Evolutionary conservation across 2,888 invertebrate genomes (phyloP), one percentile per base, ranked within the genome.

Genomic region (Liodrosophila aerea): DNA sequence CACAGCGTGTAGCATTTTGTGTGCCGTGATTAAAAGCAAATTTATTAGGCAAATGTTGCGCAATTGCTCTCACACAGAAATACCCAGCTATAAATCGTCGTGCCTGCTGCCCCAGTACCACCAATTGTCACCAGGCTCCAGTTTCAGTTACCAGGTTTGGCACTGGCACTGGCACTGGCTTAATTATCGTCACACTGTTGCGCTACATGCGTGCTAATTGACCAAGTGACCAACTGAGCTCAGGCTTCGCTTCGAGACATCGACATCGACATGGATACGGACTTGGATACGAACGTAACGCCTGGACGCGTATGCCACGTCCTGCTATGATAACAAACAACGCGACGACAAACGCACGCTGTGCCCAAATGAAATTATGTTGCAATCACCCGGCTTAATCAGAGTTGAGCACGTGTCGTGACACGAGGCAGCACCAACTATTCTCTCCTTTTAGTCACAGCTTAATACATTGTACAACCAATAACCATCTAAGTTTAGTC

Each of bases 181-280:
- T 84, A 76, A 81, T 84, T 81, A 84, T 84, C 84, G 64, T 33
- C 62, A 64, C 78, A 62, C 73, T 59, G 83, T 77, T 75, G 76
- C 76, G 73, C 81, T 76, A 86, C 86, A 86, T 86, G 86, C 86
- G 86, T 86, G 86, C 86, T 86, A 87, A 86, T 86, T 86, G 74
- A 74, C 74, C 71, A 64, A 74, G 60, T 74, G 75, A 74, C 64
- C 64, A 54, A 68, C 64, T 72, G 54, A 50, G 39, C 44, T 31
- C 22, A 22, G 22, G 22, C 22, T 22, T 22, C 22, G 67, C 40
- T 43, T 56, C 56, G 66, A 64, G 69, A 68, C 64, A 64, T 53
- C 53, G 68, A 67, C 68, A 54, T 59, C 58, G 52, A 49, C 22
- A 22, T 22, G 22, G 22, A 22, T 22, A 22, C 5, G 22, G 22